Evolutionary conservation across 1,140 invertebrate genomes (phyloP).

Genomic region (Drosophila athabasca): DNA sequence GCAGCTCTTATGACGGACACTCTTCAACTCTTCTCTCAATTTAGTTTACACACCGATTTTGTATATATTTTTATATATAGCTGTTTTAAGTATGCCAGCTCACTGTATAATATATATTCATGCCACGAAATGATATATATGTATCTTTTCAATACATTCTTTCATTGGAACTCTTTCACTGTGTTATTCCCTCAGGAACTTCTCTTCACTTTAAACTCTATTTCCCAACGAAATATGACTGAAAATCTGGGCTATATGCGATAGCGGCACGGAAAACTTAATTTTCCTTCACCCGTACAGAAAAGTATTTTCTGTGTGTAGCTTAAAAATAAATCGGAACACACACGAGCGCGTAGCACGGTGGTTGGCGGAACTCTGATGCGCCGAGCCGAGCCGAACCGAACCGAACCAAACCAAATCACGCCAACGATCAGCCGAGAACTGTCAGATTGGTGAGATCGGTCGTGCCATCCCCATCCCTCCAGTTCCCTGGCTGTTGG

Average conservation of each 20-base stretch:
- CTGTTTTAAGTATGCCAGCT: slow-evolving; percentile 52
- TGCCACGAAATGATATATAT: slow-evolving; percentile 21
- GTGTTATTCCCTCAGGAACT: neutral
- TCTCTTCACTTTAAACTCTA: neutral
- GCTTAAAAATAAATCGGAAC: slow-evolving; percentile 79
- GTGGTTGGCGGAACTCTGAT: slow-evolving; percentile 32
- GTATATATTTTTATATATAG: slow-evolving; percentile 35
- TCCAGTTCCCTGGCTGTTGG: slow-evolving; percentile 11
- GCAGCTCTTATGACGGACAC: neutral
- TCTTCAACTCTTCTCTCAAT: slow-evolving; percentile 1
- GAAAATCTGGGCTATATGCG: too few relatives aligned
- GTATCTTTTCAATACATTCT: slow-evolving; percentile 25
- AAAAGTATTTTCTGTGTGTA: slow-evolving; percentile 55
- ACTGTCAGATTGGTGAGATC: slow-evolving; percentile 68
- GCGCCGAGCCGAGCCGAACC: slow-evolving; percentile 41
- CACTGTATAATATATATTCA: slow-evolving; percentile 42
- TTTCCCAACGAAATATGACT: neutral
- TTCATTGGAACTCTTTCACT: slow-evolving; percentile 2
- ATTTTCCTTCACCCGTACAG: slow-evolving; percentile 39
- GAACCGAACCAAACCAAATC: slow-evolving; percentile 38
- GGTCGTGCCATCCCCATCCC: neutral
- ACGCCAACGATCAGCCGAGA: slow-evolving; percentile 80
- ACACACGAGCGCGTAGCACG: slow-evolving; percentile 66
- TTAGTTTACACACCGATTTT: slow-evolving; percentile 5
- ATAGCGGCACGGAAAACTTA: neutral